Evolutionary conservation across 2,888 invertebrate genomes (phyloP), one percentile per base, ranked within the genome.

Genomic region (Orchestes rusci): DNA sequence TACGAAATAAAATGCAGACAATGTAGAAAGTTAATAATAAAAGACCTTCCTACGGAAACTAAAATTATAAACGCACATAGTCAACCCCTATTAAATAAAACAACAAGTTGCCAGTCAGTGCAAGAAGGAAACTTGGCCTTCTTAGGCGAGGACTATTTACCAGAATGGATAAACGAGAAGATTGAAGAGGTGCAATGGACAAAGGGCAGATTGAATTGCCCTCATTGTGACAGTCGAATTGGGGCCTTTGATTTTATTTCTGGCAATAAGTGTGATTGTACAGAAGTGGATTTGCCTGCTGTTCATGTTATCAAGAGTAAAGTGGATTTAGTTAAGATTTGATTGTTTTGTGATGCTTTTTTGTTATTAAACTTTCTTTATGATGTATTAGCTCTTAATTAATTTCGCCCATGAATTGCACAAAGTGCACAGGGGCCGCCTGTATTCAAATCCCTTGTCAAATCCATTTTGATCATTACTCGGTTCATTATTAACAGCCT

Each of bases 171-270:
- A 42, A 68, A 61, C 46, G 42, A 53, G 18, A 70, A 66, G 59
- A 62, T 81, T 29, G 73, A 76, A 59, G 64, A 68, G 43, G 73
- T 75, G 51, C 66, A 74, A 37, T 82, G 81, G 81, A 74, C 74
- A 1, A 80, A 76, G 62, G 82, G 82, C n/a, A 79, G 79, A 67
- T 59, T 82, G 19, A 71, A 74, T 48, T 83, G 83, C 64, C 71
- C 68, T 44, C 68, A 73, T 48, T 83, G 83, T 64, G 68, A 73
- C 31, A 70, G 70, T 27, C 72, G 77, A 65, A 69, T 82, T 19
- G 83, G 82, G 5, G 74, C 76, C 3, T 82, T 81, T 62, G 79
- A 82, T 65, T 82, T 77, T 65, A 66, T 80, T 17, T 73, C 77
- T 2, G 79, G 80, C 17, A 67, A 71, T 55, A 78, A 78, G 64